Conservation (phyloP, 2,113 vertebrate genomes). For the Phaethornis superciliosus region DNA sequence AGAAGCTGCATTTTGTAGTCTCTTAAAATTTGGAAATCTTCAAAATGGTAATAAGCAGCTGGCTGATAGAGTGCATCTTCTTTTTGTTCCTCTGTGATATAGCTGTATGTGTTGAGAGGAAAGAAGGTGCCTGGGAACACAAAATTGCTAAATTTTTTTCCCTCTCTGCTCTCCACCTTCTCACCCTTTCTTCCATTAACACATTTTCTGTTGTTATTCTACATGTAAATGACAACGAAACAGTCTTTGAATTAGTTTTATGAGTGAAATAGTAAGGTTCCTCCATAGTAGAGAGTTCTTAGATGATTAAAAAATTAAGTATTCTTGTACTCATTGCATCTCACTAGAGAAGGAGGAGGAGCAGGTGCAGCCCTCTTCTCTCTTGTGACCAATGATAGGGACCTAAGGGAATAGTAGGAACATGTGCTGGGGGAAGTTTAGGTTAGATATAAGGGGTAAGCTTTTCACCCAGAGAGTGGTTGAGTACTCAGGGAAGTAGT, state of each 20-base stretch:
- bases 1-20: neutral
- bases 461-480: too few species aligned
- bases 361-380: too few species aligned
- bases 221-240: neutral
- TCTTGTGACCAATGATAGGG: too few species aligned
- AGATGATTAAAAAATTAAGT: neutral
- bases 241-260: neutral
- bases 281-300: neutral
- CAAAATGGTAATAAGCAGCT: neutral
- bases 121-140: neutral
- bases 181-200: neutral
- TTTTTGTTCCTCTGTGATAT: neutral
- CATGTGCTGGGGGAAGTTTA: too few species aligned
- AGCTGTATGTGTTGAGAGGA: neutral
- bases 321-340: neutral
- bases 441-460: too few species aligned
- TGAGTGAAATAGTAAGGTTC: neutral
- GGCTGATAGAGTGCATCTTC: neutral
- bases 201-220: neutral
- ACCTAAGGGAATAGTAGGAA: too few species aligned
- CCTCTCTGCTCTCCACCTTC: neutral
- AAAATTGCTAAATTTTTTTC: neutral
- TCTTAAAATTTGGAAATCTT: neutral
- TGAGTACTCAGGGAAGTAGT: too few species aligned
- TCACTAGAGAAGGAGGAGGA: too few species aligned